A percentile compares a stretch with the other conserved stretches of the same genome.
Evolutionary conservation across 92 coral and sea anemone genomes (phyloP).

Genomic region (Porites evermanni): DNA sequence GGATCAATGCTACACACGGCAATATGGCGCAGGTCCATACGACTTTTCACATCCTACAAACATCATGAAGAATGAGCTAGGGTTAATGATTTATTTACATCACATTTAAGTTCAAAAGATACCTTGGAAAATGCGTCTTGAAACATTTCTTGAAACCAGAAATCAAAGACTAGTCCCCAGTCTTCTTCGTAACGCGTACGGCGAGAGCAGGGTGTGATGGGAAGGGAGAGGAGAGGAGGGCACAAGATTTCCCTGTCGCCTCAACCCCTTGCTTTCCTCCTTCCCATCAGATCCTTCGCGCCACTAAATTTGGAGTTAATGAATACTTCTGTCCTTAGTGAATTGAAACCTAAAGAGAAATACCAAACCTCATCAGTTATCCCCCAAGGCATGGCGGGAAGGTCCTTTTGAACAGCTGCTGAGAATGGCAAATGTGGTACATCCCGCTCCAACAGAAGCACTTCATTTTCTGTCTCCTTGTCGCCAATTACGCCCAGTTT

Average conservation of each 20-base stretch:
- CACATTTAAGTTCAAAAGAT: too few relatives aligned
- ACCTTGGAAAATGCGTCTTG: too few relatives aligned
- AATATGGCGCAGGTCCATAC: conserved; percentile 88
- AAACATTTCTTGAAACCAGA: too few relatives aligned
- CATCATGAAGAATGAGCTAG: background rate
- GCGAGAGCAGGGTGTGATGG: too few relatives aligned
- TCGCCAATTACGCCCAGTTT: conserved; percentile 96
- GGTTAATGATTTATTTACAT: too few relatives aligned
- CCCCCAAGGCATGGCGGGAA: conserved; percentile 95
- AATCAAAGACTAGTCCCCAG: too few relatives aligned
- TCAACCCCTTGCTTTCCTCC: too few relatives aligned
- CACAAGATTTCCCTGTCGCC: too few relatives aligned
- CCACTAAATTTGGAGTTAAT: too few relatives aligned
- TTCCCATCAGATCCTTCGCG: too few relatives aligned
- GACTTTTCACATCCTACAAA: conserved; percentile 78
- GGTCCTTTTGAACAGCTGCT: conserved; percentile 87
- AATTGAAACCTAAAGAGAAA: background rate
- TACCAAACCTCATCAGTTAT: conserved; percentile 87
- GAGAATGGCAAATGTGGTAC: conserved; percentile 95
- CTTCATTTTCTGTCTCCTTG: conserved; percentile 95
- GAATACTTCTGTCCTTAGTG: background rate
- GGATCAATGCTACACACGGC: conserved; percentile 97
- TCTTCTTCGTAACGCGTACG: too few relatives aligned
- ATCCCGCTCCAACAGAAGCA: conserved; percentile 91
- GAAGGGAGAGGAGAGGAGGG: too few relatives aligned